These are phyloP conservation scores for Abrostola triplasia DNA, from an alignment of 2,888 invertebrate genomes.

Conservation along the genomic window DNA sequence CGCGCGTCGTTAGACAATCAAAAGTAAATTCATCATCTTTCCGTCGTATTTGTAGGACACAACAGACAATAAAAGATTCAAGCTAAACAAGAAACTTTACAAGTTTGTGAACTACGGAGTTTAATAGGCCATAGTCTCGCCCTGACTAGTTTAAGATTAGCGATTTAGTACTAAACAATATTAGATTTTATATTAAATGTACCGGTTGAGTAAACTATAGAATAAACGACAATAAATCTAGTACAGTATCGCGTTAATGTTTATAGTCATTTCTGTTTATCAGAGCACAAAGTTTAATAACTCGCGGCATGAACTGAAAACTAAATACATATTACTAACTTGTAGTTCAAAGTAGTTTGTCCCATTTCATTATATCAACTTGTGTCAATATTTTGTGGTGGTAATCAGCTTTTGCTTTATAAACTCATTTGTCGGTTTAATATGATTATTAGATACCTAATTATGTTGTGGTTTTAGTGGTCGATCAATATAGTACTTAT, in stretches of 20 bases:
- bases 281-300: slow-evolving; percentile 45
- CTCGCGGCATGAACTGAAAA: slow-evolving; percentile 43
- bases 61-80: slow-evolving; percentile 2
- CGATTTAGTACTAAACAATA: not conserved
- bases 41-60: too few relatives aligned
- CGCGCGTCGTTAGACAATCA: too few relatives aligned
- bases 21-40: too few relatives aligned
- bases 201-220: not conserved
- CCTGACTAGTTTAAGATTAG: not conserved
- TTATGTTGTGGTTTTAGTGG: not conserved
- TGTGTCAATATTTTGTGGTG: slow-evolving; percentile 27
- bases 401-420: not conserved
- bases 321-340: slow-evolving; percentile 46
- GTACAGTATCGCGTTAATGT: slow-evolving; percentile 30
- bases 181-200: not conserved
- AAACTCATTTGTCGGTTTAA: not conserved
- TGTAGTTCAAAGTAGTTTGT: slow-evolving; percentile 38
- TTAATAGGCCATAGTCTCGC: not conserved
- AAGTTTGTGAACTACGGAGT: not conserved
- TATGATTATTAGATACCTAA: not conserved
- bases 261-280: slow-evolving; percentile 40
- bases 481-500: not conserved
- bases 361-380: slow-evolving; percentile 28
- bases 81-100: slow-evolving; percentile 1
- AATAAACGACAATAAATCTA: slow-evolving; percentile 9